Conservation (phyloP, 2,797 vertebrate genomes). For the Spinus olivaceus region DNA sequence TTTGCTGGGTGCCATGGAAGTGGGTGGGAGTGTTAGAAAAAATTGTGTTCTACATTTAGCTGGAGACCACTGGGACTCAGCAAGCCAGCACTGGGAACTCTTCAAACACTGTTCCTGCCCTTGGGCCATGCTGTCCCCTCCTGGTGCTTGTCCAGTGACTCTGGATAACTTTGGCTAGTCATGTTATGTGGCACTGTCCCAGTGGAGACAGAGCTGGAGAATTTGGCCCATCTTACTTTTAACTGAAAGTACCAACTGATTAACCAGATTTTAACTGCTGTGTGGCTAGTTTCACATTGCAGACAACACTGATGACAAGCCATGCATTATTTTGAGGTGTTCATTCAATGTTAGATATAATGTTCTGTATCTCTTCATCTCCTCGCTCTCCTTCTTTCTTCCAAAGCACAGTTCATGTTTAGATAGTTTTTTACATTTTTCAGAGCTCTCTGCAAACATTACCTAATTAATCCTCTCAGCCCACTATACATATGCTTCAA, state of each 20-base stretch:
- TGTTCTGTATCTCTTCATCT: background rate
- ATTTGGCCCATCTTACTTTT: background rate
- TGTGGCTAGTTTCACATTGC: background rate
- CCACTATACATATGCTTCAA: slow-evolving; percentile 44
- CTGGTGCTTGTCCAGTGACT: background rate
- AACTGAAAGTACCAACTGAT: background rate
- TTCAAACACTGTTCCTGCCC: background rate
- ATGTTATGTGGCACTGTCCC: rapidly evolving
- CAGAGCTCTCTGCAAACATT: slow-evolving; percentile 6
- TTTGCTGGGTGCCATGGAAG: background rate
- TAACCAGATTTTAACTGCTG: background rate
- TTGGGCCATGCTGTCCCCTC: background rate
- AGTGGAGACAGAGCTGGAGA: background rate
- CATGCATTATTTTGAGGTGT: background rate
- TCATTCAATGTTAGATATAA: background rate
- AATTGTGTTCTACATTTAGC: background rate
- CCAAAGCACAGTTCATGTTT: background rate
- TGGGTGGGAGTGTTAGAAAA: background rate
- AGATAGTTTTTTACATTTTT: background rate
- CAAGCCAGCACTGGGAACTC: background rate
- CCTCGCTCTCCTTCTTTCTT: background rate
- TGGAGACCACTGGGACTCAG: background rate
- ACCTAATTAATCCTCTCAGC: slow-evolving; percentile 27
- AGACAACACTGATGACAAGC: background rate
- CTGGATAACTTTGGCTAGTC: background rate